These are phyloP conservation scores for Trichechus manatus DNA, from an alignment of 2,113 vertebrate genomes.

Conservation along the genomic window DNA sequence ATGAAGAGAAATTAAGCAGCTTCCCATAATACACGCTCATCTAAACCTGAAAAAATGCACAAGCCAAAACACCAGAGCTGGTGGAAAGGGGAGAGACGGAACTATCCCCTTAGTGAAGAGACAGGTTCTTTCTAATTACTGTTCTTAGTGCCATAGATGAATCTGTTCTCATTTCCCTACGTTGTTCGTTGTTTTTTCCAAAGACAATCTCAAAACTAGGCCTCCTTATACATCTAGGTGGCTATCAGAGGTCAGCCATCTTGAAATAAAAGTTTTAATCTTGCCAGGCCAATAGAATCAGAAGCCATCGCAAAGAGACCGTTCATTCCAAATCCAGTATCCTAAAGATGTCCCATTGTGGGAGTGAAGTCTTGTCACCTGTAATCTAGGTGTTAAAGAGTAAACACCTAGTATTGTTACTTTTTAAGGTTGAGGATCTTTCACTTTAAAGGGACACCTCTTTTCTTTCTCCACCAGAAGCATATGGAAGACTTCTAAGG, in stretches of 20 bases:
- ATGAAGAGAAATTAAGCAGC: slow-evolving; percentile 15
- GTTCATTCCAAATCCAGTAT: slow-evolving; percentile 84
- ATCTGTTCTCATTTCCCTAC: neutral
- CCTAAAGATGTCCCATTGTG: slow-evolving; percentile 81
- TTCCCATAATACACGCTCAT: slow-evolving; percentile 12
- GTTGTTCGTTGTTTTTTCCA: neutral
- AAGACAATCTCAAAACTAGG: neutral
- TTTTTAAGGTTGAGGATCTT: slow-evolving; percentile 18
- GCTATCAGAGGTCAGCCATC: neutral
- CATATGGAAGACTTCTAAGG: neutral
- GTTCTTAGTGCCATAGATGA: neutral
- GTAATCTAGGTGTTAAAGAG: neutral
- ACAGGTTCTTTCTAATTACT: neutral
- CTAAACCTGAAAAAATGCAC: neutral
- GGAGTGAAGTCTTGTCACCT: slow-evolving; percentile 73
- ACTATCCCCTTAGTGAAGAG: neutral
- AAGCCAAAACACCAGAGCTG: neutral
- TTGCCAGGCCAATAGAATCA: slow-evolving; percentile 82
- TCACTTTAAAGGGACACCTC: neutral
- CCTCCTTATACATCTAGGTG: neutral
- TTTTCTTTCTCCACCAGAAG: neutral
- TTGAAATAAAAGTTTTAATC: slow-evolving; percentile 74
- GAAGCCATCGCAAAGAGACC: slow-evolving; percentile 75
- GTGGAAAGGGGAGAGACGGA: neutral
- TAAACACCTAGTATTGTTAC: neutral